Percentiles rank a stretch among this genome's conserved stretches.
Evolutionary conservation across 2,888 invertebrate genomes (phyloP).

Genomic region (Graphium colonna): DNA sequence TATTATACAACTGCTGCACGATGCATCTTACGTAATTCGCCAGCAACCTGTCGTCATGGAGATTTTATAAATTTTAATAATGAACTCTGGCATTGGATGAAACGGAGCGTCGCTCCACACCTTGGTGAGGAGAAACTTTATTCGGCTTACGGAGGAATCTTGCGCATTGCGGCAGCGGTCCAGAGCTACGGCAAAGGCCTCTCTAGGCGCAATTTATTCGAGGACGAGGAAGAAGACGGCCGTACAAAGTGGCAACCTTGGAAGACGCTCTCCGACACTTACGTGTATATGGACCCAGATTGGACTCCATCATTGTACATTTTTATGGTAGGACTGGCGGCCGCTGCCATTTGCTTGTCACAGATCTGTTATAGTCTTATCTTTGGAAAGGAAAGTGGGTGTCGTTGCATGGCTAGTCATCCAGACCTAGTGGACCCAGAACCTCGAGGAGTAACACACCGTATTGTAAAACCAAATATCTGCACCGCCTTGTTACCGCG

Average conservation of each 20-base stretch:
- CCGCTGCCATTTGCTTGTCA: slow-evolving; percentile 47
- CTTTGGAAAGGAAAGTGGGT: slow-evolving; percentile 42
- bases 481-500: slow-evolving; percentile 45
- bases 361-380: slow-evolving; percentile 56
- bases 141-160: slow-evolving; percentile 60
- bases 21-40: slow-evolving; percentile 60
- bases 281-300: slow-evolving; percentile 48
- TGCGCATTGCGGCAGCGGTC: slow-evolving; percentile 66
- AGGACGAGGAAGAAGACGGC: slow-evolving; percentile 33
- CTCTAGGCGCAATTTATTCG: slow-evolving; percentile 55
- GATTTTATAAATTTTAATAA: slow-evolving; percentile 68
- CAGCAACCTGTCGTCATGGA: slow-evolving; percentile 54
- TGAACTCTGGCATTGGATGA: slow-evolving; percentile 72
- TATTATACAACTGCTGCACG: slow-evolving; percentile 63
- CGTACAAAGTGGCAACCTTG: slow-evolving; percentile 53
- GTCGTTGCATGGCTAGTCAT: slow-evolving; percentile 39
- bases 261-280: slow-evolving; percentile 45
- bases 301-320: slow-evolving; percentile 56
- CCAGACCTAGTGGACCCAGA: not conserved
- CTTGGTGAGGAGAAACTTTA: slow-evolving; percentile 62
- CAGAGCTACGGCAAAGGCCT: slow-evolving; percentile 64
- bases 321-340: slow-evolving; percentile 44
- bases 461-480: slow-evolving; percentile 45
- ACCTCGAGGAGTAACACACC: slow-evolving; percentile 33
- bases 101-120: slow-evolving; percentile 62